Conservation (phyloP, 2,113 vertebrate species). For the Suncus etruscus region DNA sequence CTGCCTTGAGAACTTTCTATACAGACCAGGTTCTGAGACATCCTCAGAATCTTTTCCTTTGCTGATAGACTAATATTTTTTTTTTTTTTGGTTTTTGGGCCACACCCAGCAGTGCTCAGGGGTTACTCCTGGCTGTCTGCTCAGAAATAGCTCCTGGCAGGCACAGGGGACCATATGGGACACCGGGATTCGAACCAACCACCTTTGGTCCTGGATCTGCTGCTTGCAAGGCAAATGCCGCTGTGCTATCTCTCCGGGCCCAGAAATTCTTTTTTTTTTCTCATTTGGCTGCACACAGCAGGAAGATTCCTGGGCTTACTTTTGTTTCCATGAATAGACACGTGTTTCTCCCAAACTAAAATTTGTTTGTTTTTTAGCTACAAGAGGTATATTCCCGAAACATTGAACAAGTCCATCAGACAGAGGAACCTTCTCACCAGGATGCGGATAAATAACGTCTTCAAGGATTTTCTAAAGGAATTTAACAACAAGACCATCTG, state of each 20-base stretch:
- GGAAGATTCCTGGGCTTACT: neutral
- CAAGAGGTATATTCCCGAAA: conserved; percentile 95
- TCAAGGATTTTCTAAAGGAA: conserved; percentile 97
- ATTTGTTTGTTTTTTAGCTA: conserved; percentile 90
- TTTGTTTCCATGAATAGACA: conserved; percentile 14
- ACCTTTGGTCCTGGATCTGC: too few relatives aligned
- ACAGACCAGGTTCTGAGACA: neutral
- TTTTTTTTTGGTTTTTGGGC: too few relatives aligned
- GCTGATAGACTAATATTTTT: neutral
- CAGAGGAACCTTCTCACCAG: conserved; percentile 96
- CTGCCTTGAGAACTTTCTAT: conserved; percentile 2
- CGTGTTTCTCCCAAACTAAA: too few relatives aligned
- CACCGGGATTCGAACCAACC: too few relatives aligned
- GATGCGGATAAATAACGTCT: conserved; percentile 97
- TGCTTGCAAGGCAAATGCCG: too few relatives aligned
- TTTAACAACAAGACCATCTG: conserved; percentile 96
- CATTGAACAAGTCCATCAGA: conserved; percentile 93
- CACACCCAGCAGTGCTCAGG: too few relatives aligned
- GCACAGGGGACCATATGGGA: too few relatives aligned
- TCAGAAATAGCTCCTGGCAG: too few relatives aligned
- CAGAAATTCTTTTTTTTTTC: neutral
- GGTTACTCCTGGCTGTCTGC: too few relatives aligned
- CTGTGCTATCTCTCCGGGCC: too few relatives aligned
- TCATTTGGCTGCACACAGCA: neutral
- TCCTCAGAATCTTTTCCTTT: neutral